Conservation (phyloP, 1,140 invertebrate species). For the Drosophila repleta region DNA sequence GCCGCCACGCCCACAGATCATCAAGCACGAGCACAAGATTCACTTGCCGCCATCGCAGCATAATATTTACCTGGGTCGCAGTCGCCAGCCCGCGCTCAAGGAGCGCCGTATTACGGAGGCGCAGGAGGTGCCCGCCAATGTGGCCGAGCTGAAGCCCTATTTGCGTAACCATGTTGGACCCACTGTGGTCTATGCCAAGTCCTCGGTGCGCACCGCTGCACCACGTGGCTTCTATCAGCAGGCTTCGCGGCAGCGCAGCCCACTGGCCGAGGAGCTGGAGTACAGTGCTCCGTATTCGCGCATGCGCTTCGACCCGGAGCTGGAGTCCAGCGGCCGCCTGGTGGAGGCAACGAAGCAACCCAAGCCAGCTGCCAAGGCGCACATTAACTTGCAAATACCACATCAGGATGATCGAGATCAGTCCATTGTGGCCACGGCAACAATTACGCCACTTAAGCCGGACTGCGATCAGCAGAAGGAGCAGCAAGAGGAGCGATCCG, state of each 20-base stretch:
- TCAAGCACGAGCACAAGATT: slow-evolving; percentile 81
- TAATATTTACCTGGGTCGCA: slow-evolving; percentile 72
- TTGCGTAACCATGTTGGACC: slow-evolving; percentile 52
- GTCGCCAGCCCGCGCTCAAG: slow-evolving; percentile 45
- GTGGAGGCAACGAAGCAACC: slow-evolving; percentile 30
- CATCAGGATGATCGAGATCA: slow-evolving; percentile 47
- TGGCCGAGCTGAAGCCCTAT: slow-evolving; percentile 67
- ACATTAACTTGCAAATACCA: slow-evolving; percentile 76
- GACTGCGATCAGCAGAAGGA: slow-evolving; percentile 55
- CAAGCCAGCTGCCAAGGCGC: slow-evolving; percentile 47
- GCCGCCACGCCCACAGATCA: slow-evolving; percentile 58
- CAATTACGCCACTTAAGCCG: slow-evolving; percentile 52
- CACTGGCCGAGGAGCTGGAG: slow-evolving; percentile 61
- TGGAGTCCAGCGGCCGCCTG: slow-evolving; percentile 40
- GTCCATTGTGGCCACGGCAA: slow-evolving; percentile 58
- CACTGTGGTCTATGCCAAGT: slow-evolving; percentile 69
- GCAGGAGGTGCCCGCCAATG: slow-evolving; percentile 58
- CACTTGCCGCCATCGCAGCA: slow-evolving; percentile 76
- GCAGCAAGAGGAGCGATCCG: slow-evolving; percentile 8
- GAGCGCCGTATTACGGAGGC: slow-evolving; percentile 47
- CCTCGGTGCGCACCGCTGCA: slow-evolving; percentile 15
- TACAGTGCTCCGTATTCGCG: slow-evolving; percentile 78
- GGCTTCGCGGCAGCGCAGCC: slow-evolving; percentile 47
- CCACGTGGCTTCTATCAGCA: slow-evolving; percentile 54
- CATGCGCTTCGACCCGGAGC: slow-evolving; percentile 67